A percentile compares a stretch with the other conserved stretches of the same genome.
Evolutionary conservation across 1,140 invertebrate genomes (phyloP).

Genomic region (Caerostris darwini): DNA sequence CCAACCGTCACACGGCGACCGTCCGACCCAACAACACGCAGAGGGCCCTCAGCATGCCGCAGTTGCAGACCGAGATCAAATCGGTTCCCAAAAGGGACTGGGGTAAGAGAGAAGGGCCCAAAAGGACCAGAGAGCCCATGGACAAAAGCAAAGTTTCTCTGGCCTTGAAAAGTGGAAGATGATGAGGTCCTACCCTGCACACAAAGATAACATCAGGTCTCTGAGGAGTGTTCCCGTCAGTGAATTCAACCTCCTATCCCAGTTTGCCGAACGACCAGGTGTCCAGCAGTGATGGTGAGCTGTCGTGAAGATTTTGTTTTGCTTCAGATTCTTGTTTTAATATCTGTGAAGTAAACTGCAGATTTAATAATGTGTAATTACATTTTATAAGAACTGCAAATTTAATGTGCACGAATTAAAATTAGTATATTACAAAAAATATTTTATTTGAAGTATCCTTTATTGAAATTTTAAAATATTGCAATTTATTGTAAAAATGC

Average conservation of each 20-base stretch:
- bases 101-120: conserved; percentile 17
- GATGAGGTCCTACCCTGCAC: conserved; percentile 81
- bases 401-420: neutral
- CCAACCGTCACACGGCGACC: conserved; percentile 78
- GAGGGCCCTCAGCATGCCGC: conserved; percentile 90
- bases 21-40: conserved; percentile 82
- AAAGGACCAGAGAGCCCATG: conserved; percentile 40
- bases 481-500: too few relatives aligned
- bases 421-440: too few relatives aligned
- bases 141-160: conserved; percentile 69
- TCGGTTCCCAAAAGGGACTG: neutral
- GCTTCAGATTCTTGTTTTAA: too few relatives aligned
- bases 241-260: conserved; percentile 63
- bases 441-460: too few relatives aligned
- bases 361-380: neutral
- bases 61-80: conserved; percentile 83
- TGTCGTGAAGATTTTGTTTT: too few relatives aligned
- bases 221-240: conserved; percentile 24
- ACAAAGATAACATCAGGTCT: conserved; percentile 78
- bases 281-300: conserved; percentile 71
- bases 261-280: conserved; percentile 57
- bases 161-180: conserved; percentile 75
- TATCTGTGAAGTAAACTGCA: too few relatives aligned
- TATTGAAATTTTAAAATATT: too few relatives aligned
- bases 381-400: neutral